Base-by-base conservation (phyloP, 2,888 invertebrate genomes). In the Hyles lineata region DNA sequence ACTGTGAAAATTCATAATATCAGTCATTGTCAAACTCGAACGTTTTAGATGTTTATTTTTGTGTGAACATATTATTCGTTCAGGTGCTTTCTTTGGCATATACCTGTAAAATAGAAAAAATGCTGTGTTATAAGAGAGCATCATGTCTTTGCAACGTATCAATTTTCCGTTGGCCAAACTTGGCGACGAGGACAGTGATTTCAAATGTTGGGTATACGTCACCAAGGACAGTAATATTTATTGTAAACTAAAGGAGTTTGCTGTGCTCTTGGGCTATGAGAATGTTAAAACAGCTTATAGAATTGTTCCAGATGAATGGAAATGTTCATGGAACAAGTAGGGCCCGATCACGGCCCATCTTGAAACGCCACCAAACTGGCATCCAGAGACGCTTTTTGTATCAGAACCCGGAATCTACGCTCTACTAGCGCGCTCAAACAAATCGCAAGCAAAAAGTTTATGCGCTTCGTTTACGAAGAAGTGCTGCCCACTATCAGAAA, bases 71-170 rank as follows among this genome's bases (percentile, higher is more conserved):
- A 72, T 71, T 75, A 75, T 75, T 74, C 72, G 69, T 75, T 75
- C 75, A 43, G 75, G 74, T 74, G 74, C 72, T 75, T 73, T 70
- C 74, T 74, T 75, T 75, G 75, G 74, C n/a, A n/a, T n/a, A n/a
- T n/a, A n/a, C n/a, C n/a, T n/a, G n/a, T n/a, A n/a, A n/a, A n/a
- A n/a, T n/a, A 50, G 67, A 72, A 72, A 69, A 70, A 58, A 35
- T 25, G 35, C 71, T 74, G 43, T 71, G 32, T n/a, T 74, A 15
- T 74, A 74, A 71, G 71, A 67, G 71, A 74, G 71, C 43, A 71
- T 74, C 59, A 74, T 71, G 60, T 71, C 71, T 71, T 70, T 72
- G 52, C 72, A 72, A 72, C 29, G 35, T 73, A 70, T 73, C 21
- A 73, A 73, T 70, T 73, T 73, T 73, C 70, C 63, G 70, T 70